phyloP scores from a whole-genome alignment of 2,888 invertebrate species.

The Hybos culiciformis region DNA sequence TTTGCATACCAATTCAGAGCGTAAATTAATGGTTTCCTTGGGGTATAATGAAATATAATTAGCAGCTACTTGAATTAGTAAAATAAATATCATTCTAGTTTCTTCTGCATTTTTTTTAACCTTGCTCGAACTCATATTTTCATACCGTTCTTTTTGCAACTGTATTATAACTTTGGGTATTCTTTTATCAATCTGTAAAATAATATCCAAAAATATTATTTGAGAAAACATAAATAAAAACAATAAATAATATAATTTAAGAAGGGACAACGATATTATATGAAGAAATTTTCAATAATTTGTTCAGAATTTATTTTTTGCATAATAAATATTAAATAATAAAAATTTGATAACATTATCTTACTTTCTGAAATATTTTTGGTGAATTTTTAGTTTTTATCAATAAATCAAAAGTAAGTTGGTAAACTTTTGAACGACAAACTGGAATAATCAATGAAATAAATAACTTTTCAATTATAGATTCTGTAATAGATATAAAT shows the following conservation, averaged over 20 bases:
- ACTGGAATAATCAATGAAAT: slow-evolving; percentile 41
- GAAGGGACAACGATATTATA: no score
- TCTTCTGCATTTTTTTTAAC: slow-evolving; percentile 43
- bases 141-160: slow-evolving; percentile 42
- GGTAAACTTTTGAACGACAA: slow-evolving; percentile 42
- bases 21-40: no score
- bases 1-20: slow-evolving; percentile 37
- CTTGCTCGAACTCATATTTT: no score
- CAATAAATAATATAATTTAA: no score
- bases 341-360: neutral
- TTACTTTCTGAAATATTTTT: slow-evolving; percentile 46
- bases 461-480: slow-evolving; percentile 46
- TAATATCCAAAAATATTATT: no score
- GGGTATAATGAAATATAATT: no score
- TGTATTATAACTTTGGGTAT: slow-evolving; percentile 39
- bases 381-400: slow-evolving; percentile 45
- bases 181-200: slow-evolving; percentile 37
- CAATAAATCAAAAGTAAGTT: slow-evolving; percentile 50
- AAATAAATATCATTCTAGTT: slow-evolving; percentile 39
- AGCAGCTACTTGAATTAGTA: no score
- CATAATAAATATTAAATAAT: neutral
- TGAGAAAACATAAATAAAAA: no score
- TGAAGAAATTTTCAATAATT: neutral
- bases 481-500: slow-evolving; percentile 42
- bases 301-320: neutral